Evolutionary conservation across 2,113 vertebrate genomes (phyloP), one percentile per base, ranked within the genome.

Genomic region (Gopherus flavomarginatus): DNA sequence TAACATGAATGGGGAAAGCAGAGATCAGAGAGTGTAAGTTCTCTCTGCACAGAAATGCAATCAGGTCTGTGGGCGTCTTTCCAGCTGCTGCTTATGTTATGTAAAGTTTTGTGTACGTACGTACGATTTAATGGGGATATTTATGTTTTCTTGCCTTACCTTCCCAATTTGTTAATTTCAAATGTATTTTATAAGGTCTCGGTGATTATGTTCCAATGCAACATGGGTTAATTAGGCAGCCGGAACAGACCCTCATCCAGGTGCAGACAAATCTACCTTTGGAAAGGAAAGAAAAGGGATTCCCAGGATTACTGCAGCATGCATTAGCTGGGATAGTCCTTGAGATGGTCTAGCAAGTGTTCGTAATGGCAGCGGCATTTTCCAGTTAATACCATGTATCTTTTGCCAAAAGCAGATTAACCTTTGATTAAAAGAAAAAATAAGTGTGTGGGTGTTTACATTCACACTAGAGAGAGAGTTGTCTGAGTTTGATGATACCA

Each of bases 71-170:
- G 84, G 98, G 98, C 96, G 90, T 96, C 96, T 92, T 95, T 98
- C 98, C 98, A 98, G 80, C 97, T 98, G 17, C 97, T 95, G 96
- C 9, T 49, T 97, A 88, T 97, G 95, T 96, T 96, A 98, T 96
- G 96, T 97, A 98, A 98, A 98, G 97, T 98, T 98, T 96, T 96
- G 97, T 97, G 93, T 97, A 56, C 90, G 89, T 95, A 89, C 88
- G 94, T 69, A 79, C 91, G 96, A 95, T 91, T 96, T 97, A 96
- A 96, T 94, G 87, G 97, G 93, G 62, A 94, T 96, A 97, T 94
- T 97, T 95, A 90, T 93, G 93, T 97, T 98, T 97, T 96, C 83
- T 9, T 94, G 95, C 96, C 97, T 98, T 97, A 95, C 96, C 95
- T 98, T 97, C 85, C 50, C 89, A 89, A 89, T 95, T 90, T 97